Conservation (phyloP, 2,888 invertebrate species). For the Willowsia nigromaculata region DNA sequence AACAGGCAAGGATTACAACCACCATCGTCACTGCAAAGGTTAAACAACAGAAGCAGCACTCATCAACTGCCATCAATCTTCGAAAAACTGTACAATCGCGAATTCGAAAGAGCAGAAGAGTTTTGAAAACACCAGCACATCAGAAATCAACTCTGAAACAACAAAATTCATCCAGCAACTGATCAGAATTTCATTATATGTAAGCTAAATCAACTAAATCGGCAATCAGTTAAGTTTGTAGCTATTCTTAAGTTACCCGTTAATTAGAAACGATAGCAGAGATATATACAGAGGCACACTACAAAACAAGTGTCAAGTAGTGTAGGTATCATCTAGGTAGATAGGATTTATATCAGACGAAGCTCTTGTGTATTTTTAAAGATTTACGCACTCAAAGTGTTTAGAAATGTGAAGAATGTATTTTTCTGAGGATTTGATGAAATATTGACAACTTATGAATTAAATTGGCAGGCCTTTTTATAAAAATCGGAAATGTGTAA, state of each 20-base stretch:
- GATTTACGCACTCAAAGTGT: too few relatives aligned
- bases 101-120: conserved; percentile 52
- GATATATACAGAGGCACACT: too few relatives aligned
- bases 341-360: too few relatives aligned
- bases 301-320: too few relatives aligned
- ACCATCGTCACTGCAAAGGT: not conserved
- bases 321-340: too few relatives aligned
- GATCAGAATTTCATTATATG: too few relatives aligned
- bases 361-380: too few relatives aligned
- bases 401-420: not conserved
- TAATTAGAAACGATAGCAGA: too few relatives aligned
- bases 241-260: too few relatives aligned
- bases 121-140: not conserved
- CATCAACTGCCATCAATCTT: not conserved
- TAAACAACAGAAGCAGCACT: not conserved
- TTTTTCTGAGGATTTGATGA: not conserved
- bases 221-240: too few relatives aligned
- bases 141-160: not conserved
- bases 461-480: not conserved
- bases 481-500: not conserved
- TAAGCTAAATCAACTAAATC: too few relatives aligned
- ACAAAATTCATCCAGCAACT: too few relatives aligned
- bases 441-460: not conserved
- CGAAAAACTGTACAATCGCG: conserved; percentile 39
- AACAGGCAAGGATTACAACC: not conserved